phyloP scores from a whole-genome alignment of 2,113 vertebrate species.

The Parus major region DNA sequence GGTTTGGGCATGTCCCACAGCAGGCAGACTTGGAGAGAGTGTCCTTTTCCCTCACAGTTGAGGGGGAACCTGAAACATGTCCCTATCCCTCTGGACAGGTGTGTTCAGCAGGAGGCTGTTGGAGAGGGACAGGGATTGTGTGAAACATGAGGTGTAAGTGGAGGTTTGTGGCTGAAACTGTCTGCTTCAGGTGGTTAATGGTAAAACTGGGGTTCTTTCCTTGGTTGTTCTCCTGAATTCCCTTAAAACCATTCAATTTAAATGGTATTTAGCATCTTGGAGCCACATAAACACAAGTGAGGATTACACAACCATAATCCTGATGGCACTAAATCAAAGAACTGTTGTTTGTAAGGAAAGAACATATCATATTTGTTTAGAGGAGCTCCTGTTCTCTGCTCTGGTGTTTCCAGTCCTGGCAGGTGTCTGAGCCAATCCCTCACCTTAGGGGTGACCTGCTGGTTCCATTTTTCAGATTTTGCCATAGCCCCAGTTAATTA shows the following conservation, averaged over 20 bases:
- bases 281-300: not conserved
- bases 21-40: not conserved
- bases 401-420: not conserved
- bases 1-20: not conserved
- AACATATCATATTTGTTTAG: fast-evolving
- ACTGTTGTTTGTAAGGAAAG: not conserved
- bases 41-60: not conserved
- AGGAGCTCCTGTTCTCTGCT: not conserved
- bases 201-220: not conserved
- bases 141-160: fast-evolving
- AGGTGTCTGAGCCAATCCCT: not conserved
- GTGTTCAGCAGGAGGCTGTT: not conserved
- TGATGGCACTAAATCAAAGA: not conserved
- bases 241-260: not conserved
- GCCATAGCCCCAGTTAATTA: not conserved
- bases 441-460: not conserved
- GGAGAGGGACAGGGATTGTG: not conserved
- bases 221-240: not conserved
- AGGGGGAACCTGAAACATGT: not conserved
- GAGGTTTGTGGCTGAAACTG: not conserved
- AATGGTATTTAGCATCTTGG: not conserved
- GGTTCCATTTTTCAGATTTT: not conserved
- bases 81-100: not conserved
- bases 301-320: not conserved
- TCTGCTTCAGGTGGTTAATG: not conserved